These are phyloP conservation scores for Tetramorium simillimum DNA, from an alignment of 1,140 invertebrate genomes.

Conservation along the genomic window DNA sequence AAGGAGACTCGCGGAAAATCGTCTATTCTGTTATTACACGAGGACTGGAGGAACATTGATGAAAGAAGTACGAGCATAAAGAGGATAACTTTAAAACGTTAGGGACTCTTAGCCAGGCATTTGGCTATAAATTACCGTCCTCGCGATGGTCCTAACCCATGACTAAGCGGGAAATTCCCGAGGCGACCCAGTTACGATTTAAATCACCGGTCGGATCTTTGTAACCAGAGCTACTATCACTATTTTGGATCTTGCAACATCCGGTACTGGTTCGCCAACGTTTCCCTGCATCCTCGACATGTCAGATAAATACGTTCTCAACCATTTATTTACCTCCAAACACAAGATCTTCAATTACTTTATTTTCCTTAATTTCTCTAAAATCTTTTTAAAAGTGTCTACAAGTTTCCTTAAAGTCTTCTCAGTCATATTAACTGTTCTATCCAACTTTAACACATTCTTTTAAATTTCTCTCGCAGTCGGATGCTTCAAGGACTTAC, in stretches of 20 bases:
- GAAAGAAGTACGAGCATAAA: neutral
- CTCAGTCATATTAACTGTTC: neutral
- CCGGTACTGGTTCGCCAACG: too few species aligned
- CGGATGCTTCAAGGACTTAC: neutral
- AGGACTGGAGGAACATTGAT: conserved; percentile 4
- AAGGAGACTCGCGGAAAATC: neutral
- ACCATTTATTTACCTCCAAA: neutral
- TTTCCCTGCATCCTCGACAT: too few species aligned
- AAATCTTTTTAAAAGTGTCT: neutral
- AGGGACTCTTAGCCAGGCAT: neutral
- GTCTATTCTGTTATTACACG: neutral
- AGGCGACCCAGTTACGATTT: neutral
- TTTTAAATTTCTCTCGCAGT: neutral
- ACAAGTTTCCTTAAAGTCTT: neutral
- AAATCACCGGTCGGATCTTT: neutral
- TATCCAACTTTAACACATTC: neutral
- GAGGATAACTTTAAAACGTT: neutral
- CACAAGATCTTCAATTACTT: neutral
- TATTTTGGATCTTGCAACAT: neutral
- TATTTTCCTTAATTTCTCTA: neutral
- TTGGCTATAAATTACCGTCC: neutral
- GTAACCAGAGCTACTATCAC: neutral
- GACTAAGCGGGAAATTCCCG: neutral
- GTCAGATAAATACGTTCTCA: neutral
- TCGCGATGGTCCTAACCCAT: neutral